Percentiles rank a stretch among this genome's conserved stretches.
These are phyloP conservation scores for Leptobrachium leishanense DNA, from an alignment of 2,113 vertebrate genomes.

Conservation along the genomic window DNA sequence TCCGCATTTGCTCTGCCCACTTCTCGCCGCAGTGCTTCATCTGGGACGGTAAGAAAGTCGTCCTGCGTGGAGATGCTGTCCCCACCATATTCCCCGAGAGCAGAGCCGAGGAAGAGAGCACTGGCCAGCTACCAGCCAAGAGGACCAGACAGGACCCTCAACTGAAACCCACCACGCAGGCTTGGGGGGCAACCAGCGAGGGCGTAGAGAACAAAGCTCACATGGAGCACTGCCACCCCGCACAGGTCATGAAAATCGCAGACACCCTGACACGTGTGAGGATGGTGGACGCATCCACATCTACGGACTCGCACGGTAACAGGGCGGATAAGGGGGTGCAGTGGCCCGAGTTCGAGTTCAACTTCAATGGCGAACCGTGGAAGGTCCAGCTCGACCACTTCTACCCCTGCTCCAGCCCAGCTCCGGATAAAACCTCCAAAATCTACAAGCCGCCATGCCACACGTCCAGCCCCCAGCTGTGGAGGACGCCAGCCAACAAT, in stretches of 20 bases:
- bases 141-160: neutral
- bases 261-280: neutral
- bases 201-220: neutral
- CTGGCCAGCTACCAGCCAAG: neutral
- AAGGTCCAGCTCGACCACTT: conserved; percentile 23
- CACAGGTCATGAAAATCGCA: neutral
- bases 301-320: neutral
- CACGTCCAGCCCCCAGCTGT: neutral
- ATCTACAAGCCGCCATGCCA: neutral
- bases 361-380: conserved; percentile 17
- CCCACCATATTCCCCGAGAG: neutral
- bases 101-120: neutral
- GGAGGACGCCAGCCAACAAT: neutral
- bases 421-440: neutral
- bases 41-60: conserved; percentile 11
- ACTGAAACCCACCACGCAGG: neutral
- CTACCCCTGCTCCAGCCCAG: neutral
- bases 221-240: neutral
- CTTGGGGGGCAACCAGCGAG: neutral
- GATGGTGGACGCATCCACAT: neutral
- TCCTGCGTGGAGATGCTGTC: neutral
- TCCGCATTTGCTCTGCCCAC: conserved; percentile 9
- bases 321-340: neutral
- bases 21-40: conserved; percentile 16
- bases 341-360: conserved; percentile 27